These are phyloP conservation scores for Mus spretus DNA, from an alignment of 2,797 vertebrate genomes.

Conservation along the genomic window DNA sequence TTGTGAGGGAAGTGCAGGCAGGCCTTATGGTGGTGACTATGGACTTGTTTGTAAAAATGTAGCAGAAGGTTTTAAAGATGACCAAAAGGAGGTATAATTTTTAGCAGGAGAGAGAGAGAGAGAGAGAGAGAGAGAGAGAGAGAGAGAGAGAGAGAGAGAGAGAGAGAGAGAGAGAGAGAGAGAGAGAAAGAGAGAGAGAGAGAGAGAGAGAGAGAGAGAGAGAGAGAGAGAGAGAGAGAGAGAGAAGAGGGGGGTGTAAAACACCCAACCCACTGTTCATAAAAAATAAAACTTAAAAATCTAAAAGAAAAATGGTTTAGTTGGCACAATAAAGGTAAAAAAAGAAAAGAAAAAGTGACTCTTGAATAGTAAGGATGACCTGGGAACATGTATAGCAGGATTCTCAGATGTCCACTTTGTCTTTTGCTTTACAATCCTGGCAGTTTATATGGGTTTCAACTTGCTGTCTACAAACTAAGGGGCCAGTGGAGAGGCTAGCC, in stretches of 20 bases:
- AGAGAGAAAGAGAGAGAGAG: too few relatives aligned
- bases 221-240: background rate
- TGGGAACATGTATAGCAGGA: background rate
- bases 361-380: background rate
- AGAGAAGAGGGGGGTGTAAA: background rate
- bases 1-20: background rate
- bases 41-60: background rate
- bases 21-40: background rate
- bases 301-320: background rate
- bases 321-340: background rate
- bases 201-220: background rate
- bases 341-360: background rate
- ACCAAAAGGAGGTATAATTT: background rate
- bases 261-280: background rate
- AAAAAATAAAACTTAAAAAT: background rate
- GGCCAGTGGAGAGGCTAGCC: background rate
- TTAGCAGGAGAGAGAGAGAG: background rate
- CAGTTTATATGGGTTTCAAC: constrained; percentile 14
- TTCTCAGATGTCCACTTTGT: background rate
- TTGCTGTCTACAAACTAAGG: background rate
- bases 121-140: background rate
- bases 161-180: background rate
- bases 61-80: background rate
- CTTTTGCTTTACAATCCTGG: background rate
- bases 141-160: background rate